These are phyloP conservation scores for Chrysolina oricalcia DNA, from an alignment of 2,888 invertebrate genomes.

Conservation along the genomic window DNA sequence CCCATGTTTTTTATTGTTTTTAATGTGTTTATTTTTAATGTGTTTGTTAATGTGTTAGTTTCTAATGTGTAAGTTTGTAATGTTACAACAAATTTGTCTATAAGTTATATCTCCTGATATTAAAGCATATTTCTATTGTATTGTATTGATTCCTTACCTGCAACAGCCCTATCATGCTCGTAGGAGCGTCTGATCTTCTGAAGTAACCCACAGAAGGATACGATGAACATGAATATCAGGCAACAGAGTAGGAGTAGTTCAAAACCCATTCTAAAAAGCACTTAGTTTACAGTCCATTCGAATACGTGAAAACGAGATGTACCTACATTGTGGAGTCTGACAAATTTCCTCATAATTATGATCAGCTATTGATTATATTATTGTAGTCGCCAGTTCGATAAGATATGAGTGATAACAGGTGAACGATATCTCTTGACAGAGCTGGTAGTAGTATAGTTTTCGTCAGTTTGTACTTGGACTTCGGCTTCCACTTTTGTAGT, in stretches of 20 bases:
- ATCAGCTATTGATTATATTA: constrained; percentile 55
- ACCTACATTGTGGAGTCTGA: constrained; percentile 49
- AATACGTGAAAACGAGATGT: not conserved
- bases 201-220: constrained; percentile 65
- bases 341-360: constrained; percentile 52
- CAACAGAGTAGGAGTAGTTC: constrained; percentile 63
- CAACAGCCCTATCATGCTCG: constrained; percentile 59
- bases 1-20: too few relatives aligned
- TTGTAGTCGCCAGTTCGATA: constrained; percentile 53
- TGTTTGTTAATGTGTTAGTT: too few relatives aligned
- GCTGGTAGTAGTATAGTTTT: not conserved
- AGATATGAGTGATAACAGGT: constrained; percentile 52
- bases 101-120: too few relatives aligned
- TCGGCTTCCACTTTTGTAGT: constrained; percentile 36
- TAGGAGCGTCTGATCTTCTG: constrained; percentile 65
- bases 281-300: constrained; percentile 17
- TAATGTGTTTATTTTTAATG: too few relatives aligned
- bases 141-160: constrained; percentile 56
- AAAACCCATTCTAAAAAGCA: constrained; percentile 61
- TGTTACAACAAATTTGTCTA: too few relatives aligned
- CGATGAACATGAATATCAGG: constrained; percentile 63
- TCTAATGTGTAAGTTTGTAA: too few relatives aligned
- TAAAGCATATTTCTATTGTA: too few relatives aligned
- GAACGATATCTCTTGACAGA: not conserved
- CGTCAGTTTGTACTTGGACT: not conserved